Evolutionary conservation across 2,113 vertebrate species (phyloP).

Genomic region (Myrmecobius fasciatus): DNA sequence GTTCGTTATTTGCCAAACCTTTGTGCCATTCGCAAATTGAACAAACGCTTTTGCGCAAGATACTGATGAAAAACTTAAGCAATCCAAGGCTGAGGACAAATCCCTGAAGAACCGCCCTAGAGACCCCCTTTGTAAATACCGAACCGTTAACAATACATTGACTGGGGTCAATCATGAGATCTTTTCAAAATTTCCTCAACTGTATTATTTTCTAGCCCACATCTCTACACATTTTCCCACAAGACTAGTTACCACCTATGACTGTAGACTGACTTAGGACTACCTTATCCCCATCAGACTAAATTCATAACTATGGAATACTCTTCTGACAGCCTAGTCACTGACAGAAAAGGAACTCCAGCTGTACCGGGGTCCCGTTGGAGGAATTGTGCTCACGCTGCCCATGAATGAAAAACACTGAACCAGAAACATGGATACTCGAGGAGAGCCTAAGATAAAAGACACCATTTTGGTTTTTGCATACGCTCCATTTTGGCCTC

Average conservation of each 20-base stretch:
- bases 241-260: background rate
- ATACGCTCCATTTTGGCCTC: background rate
- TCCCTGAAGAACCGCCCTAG: background rate
- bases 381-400: background rate
- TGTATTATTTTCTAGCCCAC: background rate
- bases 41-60: background rate
- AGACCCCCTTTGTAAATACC: background rate
- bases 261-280: background rate
- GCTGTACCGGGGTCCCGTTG: background rate
- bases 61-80: background rate
- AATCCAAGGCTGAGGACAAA: background rate
- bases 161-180: background rate
- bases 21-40: background rate
- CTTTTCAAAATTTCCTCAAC: background rate
- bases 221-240: background rate
- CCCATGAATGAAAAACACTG: background rate
- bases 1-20: background rate
- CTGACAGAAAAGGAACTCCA: background rate
- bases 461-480: background rate
- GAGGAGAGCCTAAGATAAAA: background rate
- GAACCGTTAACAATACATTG: background rate
- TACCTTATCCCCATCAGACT: background rate
- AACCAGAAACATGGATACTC: background rate
- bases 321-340: background rate
- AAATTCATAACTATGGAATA: background rate